Evolutionary conservation across 2,797 vertebrate species (phyloP), one percentile per base, ranked within the genome.

Genomic region (Microctenopoma stevenorrisi): DNA sequence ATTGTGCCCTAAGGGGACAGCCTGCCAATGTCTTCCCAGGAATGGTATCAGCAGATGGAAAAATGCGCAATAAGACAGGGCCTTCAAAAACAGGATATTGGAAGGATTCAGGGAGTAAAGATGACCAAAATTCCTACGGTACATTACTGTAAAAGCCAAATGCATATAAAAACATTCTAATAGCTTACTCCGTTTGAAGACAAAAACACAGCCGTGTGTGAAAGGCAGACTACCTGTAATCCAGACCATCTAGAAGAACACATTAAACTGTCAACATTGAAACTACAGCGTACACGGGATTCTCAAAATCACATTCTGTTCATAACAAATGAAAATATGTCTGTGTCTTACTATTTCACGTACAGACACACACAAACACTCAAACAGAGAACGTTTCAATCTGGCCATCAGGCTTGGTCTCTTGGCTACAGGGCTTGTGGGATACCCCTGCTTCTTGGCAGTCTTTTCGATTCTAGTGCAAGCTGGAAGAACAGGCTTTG

Each of bases 351-450:
- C 26, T 70, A 38, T 62, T 63, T 70, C 59, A 68, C 76, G 60
- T 62, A 55, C 66, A 74, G 10, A 76, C 35, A 46, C 59, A 72
- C 35, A 42, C 25, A 30, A 53, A 60, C 30, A 63, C 50, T 22
- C 42, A 50, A 25, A 62, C 49, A 85, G n/a, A 79, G 69, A 78
- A 85, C 92, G 87, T 76, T 78, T 90, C 89, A 93, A 89, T 92
- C 83, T 92, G 77, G 87, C 85, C 90, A 83, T 94, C 92, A 88
- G 35, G 43, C 14, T 58, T 50, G 7, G 84, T 90, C 84, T 91
- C 82, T 83, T 87, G 88, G 94, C 94, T 92, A 84, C 89, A 88
- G 93, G 93, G 93, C 90, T 89, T 89, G 78, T 91, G 93, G 94
- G 92, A 93, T 85, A 93, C 81, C 92, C 92, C 85, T 86, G 70